Evolutionary conservation across 2,113 vertebrate genomes (phyloP).

Genomic region (Microtus pennsylvanicus): DNA sequence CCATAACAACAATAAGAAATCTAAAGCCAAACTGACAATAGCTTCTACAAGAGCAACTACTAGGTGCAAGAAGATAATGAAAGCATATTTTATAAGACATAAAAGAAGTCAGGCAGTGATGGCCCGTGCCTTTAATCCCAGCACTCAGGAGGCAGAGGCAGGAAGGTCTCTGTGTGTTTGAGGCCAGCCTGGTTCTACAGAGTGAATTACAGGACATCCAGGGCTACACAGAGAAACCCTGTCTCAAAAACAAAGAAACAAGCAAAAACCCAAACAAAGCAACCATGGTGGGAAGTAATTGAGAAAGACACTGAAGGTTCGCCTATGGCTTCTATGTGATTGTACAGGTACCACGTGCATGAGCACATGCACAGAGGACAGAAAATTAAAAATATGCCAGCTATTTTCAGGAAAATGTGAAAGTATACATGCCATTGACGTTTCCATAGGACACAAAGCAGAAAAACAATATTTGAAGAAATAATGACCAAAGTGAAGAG

Average conservation of each 20-base stretch:
- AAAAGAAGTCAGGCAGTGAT: neutral
- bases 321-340: neutral
- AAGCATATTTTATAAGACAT: neutral
- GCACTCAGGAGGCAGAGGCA: neutral
- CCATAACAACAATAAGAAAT: neutral
- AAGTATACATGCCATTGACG: neutral
- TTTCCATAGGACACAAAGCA: neutral
- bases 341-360: rapidly evolving
- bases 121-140: neutral
- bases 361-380: neutral
- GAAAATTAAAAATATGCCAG: neutral
- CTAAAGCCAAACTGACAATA: neutral
- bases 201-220: neutral
- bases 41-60: neutral
- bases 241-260: neutral
- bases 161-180: neutral
- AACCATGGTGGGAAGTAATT: neutral
- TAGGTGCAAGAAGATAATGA: neutral
- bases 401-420: neutral
- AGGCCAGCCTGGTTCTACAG: neutral
- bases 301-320: neutral
- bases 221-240: neutral
- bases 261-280: neutral
- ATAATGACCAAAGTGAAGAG: neutral
- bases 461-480: neutral